phyloP scores from a whole-genome alignment of 2,797 vertebrate genomes.

The Neostethus bicornis region DNA sequence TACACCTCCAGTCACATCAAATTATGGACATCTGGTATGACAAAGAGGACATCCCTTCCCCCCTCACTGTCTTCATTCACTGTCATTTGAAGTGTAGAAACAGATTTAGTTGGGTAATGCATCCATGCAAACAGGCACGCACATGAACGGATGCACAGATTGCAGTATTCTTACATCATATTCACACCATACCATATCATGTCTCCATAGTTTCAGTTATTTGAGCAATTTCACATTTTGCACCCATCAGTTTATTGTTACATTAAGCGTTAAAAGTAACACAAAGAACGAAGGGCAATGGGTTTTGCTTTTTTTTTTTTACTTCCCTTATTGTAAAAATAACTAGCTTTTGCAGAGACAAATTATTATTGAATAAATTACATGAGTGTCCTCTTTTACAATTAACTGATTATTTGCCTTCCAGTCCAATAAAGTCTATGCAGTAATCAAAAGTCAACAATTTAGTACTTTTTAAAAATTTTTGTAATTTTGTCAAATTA shows the following conservation, averaged over 20 bases:
- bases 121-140: conserved; percentile 40
- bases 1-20: conserved; percentile 1
- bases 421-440: neutral
- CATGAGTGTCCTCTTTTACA: conserved; percentile 8
- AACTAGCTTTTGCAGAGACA: conserved; percentile 15
- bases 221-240: conserved; percentile 12
- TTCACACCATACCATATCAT: neutral
- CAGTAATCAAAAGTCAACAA: conserved; percentile 4
- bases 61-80: conserved; percentile 18
- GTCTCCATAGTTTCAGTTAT: conserved; percentile 18
- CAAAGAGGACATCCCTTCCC: conserved; percentile 27
- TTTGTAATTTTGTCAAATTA: conserved; percentile 17
- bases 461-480: conserved; percentile 1
- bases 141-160: conserved; percentile 36
- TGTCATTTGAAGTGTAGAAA: conserved; percentile 17
- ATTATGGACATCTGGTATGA: conserved; percentile 39
- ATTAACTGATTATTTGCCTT: neutral
- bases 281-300: conserved; percentile 16
- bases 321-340: conserved; percentile 18
- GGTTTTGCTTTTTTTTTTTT: too few relatives aligned
- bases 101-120: conserved; percentile 40
- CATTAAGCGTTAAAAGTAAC: conserved; percentile 33
- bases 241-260: conserved; percentile 7
- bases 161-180: conserved; percentile 5
- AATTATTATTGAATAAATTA: conserved; percentile 22